Evolutionary conservation across 2,888 invertebrate genomes (phyloP), one percentile per base, ranked within the genome.

Genomic region (Dryocosmus kuriphilus): DNA sequence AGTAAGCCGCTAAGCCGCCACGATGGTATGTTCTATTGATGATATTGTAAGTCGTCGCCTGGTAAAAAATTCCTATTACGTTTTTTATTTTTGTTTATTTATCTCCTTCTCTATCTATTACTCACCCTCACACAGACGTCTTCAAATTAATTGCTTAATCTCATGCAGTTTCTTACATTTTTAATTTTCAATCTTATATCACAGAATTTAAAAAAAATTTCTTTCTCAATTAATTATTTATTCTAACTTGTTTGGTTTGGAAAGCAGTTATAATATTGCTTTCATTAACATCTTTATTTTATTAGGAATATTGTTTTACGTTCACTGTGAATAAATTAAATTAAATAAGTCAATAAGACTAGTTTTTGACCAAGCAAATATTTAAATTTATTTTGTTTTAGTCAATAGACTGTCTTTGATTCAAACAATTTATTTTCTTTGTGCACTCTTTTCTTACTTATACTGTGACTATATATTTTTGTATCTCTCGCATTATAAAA

Each of bases 21-120:
- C 88, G 88, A 91, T 91, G 91, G 91, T 91, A 91, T 91, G 91
- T 91, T 90, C 90, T 86, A 90, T 91, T 88, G 90, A 91, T 91
- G 90, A 91, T 91, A 90, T 91, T 86, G 91, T 91, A 91, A 91
- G 91, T 91, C 90, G 90, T 87, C 90, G 88, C 87, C 89, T 90
- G 91, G 91, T 91, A 91, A 91, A 90, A 84, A 85, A 86, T 89
- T 89, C 87, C 76, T 78, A 80, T 77, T 83, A 85, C 81, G 83
- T 86, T 86, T 86, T 85, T 85, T 83, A 84, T 84, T 80, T 79
- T 78, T 83, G 67, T 84, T 79, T 81, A 77, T 85, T 74, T 81
- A 73, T 84, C 77, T 77, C 74, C 75, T 61, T 80, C 75, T 80
- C 41, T 77, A 35, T 83, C 35, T 77, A 41, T 79, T 80, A 78